Conservation (phyloP, 2,888 invertebrate species). For the Smittia aterrima region DNA sequence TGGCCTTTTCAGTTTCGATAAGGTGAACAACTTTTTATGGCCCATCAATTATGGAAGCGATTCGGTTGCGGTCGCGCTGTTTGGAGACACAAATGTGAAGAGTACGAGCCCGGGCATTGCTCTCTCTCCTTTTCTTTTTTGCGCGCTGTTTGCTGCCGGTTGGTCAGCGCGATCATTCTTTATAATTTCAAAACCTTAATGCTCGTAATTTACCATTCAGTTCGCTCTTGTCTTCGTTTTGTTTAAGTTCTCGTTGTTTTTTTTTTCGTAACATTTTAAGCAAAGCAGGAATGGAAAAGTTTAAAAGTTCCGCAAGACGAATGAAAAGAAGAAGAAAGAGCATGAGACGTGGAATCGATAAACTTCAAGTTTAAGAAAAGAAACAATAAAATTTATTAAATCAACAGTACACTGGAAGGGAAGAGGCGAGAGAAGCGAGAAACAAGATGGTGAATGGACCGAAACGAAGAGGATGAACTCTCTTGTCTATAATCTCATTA, state of each 20-base stretch:
- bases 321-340: background rate
- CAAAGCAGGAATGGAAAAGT: background rate
- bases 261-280: background rate
- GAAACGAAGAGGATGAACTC: too few relatives aligned
- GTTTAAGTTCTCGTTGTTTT: background rate
- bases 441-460: conserved; percentile 8
- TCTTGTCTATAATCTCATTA: background rate
- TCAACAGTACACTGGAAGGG: background rate
- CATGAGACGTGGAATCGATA: conserved; percentile 5
- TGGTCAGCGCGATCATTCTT: conserved; percentile 16
- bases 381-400: conserved; percentile 17
- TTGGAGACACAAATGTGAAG: conserved; percentile 17
- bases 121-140: background rate
- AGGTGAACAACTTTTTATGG: conserved; percentile 20
- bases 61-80: background rate
- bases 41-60: conserved; percentile 19
- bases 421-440: background rate
- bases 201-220: conserved; percentile 22
- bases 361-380: conserved; percentile 12
- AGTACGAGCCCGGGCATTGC: conserved; percentile 7
- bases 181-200: background rate
- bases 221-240: background rate
- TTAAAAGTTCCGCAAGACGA: conserved; percentile 1
- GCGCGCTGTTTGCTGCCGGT: conserved; percentile 8
- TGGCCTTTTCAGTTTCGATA: conserved; percentile 5